Conservation (phyloP, 2,888 invertebrate species). For the Acronicta leporina region DNA sequence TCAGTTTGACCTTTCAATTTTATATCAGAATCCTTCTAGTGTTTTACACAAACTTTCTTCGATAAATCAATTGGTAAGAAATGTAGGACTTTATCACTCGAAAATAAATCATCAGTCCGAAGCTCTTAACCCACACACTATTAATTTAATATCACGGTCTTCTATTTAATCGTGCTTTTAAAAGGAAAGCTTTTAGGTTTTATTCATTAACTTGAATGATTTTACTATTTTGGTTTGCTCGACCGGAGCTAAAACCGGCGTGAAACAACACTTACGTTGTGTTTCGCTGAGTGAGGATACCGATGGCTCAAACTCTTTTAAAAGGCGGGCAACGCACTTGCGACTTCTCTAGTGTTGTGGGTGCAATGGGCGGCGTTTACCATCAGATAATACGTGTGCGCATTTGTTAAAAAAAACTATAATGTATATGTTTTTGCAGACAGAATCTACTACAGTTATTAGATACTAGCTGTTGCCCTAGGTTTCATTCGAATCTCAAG, state of each 20-base stretch:
- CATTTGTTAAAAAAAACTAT: no score
- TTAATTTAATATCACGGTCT: constrained; percentile 29
- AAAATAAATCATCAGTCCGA: constrained; percentile 25
- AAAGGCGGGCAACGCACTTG: no score
- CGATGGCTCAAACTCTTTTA: no score
- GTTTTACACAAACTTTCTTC: constrained; percentile 28
- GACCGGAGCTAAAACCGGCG: no score
- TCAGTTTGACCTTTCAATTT: constrained; percentile 17
- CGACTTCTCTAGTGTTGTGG: no score
- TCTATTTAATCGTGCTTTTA: constrained; percentile 31
- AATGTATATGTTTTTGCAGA: background rate
- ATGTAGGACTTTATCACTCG: constrained; percentile 19
- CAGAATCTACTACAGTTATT: background rate
- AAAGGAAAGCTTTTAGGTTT: constrained; percentile 32
- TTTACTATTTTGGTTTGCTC: constrained; percentile 19
- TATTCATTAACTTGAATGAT: constrained; percentile 40
- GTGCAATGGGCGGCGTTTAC: no score
- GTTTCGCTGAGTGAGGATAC: no score
- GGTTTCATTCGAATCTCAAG: no score
- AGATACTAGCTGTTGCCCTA: no score
- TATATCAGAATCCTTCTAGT: constrained; percentile 4
- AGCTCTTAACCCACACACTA: constrained; percentile 8
- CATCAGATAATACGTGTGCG: no score
- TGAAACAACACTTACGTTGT: no score
- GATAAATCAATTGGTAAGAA: constrained; percentile 22